A percentile compares a stretch with the other conserved stretches of the same genome.
These are phyloP conservation scores for Sula dactylatra DNA, from an alignment of 2,113 vertebrate species.

Conservation along the genomic window DNA sequence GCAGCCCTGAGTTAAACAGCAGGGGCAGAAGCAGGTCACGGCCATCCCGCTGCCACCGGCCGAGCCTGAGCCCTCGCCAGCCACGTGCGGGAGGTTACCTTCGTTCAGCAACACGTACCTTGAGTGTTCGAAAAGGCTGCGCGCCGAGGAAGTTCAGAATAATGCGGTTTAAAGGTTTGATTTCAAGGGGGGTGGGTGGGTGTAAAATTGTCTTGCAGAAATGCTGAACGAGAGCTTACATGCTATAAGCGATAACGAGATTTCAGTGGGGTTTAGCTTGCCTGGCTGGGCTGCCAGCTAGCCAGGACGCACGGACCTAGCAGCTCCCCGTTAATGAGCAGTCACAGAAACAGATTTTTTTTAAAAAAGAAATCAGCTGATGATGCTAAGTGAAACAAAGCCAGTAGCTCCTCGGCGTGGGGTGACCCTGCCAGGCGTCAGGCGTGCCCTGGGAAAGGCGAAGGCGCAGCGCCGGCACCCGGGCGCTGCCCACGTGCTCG, in stretches of 20 bases:
- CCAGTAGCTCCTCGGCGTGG: accelerated
- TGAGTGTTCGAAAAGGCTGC: background rate
- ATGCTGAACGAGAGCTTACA: accelerated
- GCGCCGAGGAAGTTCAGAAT: background rate
- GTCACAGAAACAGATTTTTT: background rate
- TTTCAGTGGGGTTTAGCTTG: too few relatives aligned
- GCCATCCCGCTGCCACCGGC: accelerated
- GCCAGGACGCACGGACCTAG: background rate
- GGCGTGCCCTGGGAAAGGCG: background rate
- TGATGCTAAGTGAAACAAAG: background rate
- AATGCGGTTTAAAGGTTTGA: background rate
- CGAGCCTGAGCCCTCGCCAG: background rate
- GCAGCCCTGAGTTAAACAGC: background rate
- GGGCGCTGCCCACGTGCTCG: accelerated
- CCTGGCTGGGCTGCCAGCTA: background rate
- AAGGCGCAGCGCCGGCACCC: too few relatives aligned
- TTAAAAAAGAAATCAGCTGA: background rate
- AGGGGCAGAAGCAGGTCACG: background rate
- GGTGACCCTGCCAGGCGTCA: background rate
- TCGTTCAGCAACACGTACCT: accelerated
- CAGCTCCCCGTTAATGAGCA: background rate
- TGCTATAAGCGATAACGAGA: background rate
- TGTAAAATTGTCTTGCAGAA: background rate
- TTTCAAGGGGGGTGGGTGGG: background rate
- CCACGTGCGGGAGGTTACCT: accelerated